These are phyloP conservation scores for Branchellion lobata DNA, from an alignment of 2,888 invertebrate species.

Conservation along the genomic window DNA sequence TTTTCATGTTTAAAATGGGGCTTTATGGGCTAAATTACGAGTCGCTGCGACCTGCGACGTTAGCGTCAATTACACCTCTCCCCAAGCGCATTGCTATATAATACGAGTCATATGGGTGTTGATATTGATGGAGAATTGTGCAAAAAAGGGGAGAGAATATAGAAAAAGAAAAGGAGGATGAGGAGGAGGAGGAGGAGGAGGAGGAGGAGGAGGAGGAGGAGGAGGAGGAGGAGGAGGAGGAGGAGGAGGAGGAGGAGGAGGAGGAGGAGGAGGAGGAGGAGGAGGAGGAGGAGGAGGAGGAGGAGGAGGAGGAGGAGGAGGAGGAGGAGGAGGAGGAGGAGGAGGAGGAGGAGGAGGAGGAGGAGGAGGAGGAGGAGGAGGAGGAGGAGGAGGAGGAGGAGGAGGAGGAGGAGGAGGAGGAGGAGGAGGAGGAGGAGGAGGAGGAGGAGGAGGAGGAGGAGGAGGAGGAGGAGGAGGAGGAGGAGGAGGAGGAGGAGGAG, in stretches of 20 bases:
- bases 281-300: constrained; percentile 62
- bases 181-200: too few relatives aligned
- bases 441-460: neutral
- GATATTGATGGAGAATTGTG: neutral
- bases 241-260: constrained; percentile 51
- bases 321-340: constrained; percentile 80
- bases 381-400: neutral
- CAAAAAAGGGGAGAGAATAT: too few relatives aligned
- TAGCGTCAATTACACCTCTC: too few relatives aligned
- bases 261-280: constrained; percentile 65
- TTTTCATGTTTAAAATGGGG: too few relatives aligned
- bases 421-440: neutral
- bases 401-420: neutral
- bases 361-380: neutral
- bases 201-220: neutral
- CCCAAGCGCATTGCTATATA: too few relatives aligned
- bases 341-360: constrained; percentile 71
- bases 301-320: constrained; percentile 77
- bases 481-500: neutral
- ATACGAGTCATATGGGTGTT: neutral
- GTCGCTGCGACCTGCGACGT: too few relatives aligned
- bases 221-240: neutral
- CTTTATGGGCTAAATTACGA: too few relatives aligned
- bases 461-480: neutral
- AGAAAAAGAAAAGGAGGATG: too few relatives aligned